Evolutionary conservation across 2,888 invertebrate genomes (phyloP).

Genomic region (Acholoe squamosa): DNA sequence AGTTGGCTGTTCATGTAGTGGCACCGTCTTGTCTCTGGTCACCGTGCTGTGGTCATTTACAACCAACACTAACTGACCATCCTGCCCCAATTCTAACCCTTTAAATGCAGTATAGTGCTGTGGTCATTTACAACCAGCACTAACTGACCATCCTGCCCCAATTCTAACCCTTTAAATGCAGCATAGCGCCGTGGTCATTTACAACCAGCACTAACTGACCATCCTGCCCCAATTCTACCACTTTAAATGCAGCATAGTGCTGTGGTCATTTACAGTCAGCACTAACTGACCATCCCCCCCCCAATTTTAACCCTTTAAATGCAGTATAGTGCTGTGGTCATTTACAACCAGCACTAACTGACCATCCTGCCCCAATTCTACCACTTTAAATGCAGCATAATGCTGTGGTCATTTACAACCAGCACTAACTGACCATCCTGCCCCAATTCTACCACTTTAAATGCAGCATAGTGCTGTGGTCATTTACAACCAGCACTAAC

Average conservation of each 20-base stretch:
- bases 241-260: no score
- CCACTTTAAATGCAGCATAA: no score
- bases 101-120: no score
- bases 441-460: no score
- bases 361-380: no score
- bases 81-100: neutral
- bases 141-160: neutral
- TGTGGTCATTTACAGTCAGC: neutral
- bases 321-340: no score
- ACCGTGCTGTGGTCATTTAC: neutral
- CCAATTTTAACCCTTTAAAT: neutral
- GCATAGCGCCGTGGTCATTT: neutral
- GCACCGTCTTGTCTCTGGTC: neutral
- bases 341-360: slow-evolving; percentile 5
- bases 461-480: no score
- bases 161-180: no score
- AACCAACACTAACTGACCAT: neutral
- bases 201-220: slow-evolving; percentile 7
- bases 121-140: slow-evolving; percentile 16
- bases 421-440: no score
- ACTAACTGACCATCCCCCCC: neutral
- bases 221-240: neutral
- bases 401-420: no score
- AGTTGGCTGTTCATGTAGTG: neutral
- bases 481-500: no score